Evolutionary conservation across 2,888 invertebrate genomes (phyloP).

Genomic region (Nasonia oneida): DNA sequence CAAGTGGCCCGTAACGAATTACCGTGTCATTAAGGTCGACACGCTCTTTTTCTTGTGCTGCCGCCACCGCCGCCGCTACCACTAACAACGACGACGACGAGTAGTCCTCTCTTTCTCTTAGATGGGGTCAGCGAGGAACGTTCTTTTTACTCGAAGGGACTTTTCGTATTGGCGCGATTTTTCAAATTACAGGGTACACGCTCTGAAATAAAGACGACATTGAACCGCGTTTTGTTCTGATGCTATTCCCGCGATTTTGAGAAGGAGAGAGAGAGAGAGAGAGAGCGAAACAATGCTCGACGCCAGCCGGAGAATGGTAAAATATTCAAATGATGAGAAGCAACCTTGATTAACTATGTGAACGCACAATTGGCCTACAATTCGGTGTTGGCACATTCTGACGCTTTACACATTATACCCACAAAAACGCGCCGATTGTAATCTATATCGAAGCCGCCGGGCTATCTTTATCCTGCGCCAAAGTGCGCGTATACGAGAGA

Average conservation of each 20-base stretch:
- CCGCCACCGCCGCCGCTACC: background rate
- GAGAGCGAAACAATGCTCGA: background rate
- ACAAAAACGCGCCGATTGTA: background rate
- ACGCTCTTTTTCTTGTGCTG: conserved; percentile 58
- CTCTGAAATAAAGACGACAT: background rate
- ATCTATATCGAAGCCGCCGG: background rate
- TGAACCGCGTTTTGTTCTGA: background rate
- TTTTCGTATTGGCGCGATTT: background rate
- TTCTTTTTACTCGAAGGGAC: background rate
- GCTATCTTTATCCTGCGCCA: background rate
- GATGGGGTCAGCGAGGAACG: background rate
- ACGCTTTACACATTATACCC: background rate
- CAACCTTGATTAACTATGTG: background rate
- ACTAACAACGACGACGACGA: background rate
- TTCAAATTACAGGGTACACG: background rate
- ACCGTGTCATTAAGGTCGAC: conserved; percentile 67
- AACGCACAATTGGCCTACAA: background rate
- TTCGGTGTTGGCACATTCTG: conserved; percentile 4
- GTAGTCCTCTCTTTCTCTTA: background rate
- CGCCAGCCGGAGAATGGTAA: background rate
- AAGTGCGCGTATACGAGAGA: background rate
- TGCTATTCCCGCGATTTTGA: background rate
- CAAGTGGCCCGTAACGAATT: conserved; percentile 73
- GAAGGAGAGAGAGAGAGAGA: too few species aligned
- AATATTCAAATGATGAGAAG: conserved; percentile 38